A percentile compares a stretch with the other conserved stretches of the same genome.
phyloP scores from a whole-genome alignment of 2,113 vertebrate species.

The Promerops cafer region DNA sequence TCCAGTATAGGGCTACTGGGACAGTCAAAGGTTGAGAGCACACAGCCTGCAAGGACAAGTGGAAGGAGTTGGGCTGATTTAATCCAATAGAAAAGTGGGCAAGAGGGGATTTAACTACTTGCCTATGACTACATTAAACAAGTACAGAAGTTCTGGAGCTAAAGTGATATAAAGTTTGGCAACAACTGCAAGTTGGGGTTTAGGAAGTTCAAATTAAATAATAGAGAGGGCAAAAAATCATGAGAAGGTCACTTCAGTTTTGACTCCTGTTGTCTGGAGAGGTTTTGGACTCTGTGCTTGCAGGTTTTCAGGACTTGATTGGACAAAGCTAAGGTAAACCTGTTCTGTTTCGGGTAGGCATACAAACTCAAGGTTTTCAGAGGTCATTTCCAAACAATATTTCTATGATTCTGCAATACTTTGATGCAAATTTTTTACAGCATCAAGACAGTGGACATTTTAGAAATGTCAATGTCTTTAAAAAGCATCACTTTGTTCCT shows the following conservation, averaged over 20 bases:
- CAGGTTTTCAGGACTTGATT: background rate
- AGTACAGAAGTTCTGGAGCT: background rate
- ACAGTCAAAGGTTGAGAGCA: background rate
- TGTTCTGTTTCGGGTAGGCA: background rate
- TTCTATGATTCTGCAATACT: background rate
- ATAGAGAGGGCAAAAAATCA: accelerated
- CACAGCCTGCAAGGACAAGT: background rate
- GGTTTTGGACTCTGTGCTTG: background rate
- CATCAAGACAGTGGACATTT: background rate
- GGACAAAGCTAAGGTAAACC: background rate
- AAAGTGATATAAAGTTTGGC: background rate
- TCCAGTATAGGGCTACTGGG: background rate
- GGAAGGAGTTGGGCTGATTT: background rate
- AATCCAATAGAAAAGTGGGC: background rate
- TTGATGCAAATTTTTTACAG: background rate
- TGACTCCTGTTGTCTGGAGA: background rate
- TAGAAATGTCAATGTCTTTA: background rate
- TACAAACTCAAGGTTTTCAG: background rate
- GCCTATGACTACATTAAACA: background rate
- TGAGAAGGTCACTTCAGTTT: background rate
- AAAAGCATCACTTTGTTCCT: background rate
- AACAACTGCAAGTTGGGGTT: background rate
- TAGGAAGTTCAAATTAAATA: background rate
- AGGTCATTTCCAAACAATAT: background rate
- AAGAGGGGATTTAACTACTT: background rate